Percentiles rank a stretch among this genome's conserved stretches.
Evolutionary conservation across 2,888 invertebrate genomes (phyloP).

Genomic region (Drosophila neonasuta): DNA sequence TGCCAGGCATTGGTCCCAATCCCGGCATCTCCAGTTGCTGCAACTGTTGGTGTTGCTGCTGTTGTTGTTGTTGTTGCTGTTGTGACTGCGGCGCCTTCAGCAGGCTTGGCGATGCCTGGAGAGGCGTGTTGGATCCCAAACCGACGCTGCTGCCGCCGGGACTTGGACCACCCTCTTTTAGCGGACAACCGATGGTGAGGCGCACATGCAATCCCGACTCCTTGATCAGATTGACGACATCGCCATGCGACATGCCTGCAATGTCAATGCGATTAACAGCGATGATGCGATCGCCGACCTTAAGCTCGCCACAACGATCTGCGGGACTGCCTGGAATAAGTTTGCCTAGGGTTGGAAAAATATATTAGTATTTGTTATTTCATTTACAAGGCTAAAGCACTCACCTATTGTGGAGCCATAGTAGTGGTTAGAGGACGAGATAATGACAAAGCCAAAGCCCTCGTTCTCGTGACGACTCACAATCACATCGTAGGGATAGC

Average conservation of each 20-base stretch:
- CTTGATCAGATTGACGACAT: conserved; percentile 98
- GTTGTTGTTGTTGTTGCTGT: conserved; percentile 62
- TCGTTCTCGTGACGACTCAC: conserved; percentile 95
- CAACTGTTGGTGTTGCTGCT: conserved; percentile 50
- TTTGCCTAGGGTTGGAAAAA: conserved; percentile 85
- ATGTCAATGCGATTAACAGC: conserved; percentile 97
- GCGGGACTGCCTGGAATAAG: conserved; percentile 98
- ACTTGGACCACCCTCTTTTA: conserved; percentile 75
- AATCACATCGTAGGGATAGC: conserved; percentile 93
- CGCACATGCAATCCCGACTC: conserved; percentile 96
- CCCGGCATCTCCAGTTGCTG: conserved; percentile 61
- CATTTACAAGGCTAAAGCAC: neutral
- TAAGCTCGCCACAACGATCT: conserved; percentile 93
- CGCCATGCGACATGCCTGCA: conserved; percentile 95
- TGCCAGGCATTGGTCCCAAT: conserved; percentile 53
- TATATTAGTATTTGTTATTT: no score
- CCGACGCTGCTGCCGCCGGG: conserved; percentile 62
- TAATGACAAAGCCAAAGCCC: conserved; percentile 99
- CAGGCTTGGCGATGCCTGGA: conserved; percentile 62
- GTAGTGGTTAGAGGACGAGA: conserved; percentile 93
- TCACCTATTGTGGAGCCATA: conserved; percentile 92
- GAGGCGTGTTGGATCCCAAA: conserved; percentile 70
- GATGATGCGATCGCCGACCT: conserved; percentile 96
- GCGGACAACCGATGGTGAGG: conserved; percentile 86
- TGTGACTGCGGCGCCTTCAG: conserved; percentile 68